Evolutionary conservation across 1,140 invertebrate genomes (phyloP), one percentile per base, ranked within the genome.

Genomic region (Halotydeus destructor): DNA sequence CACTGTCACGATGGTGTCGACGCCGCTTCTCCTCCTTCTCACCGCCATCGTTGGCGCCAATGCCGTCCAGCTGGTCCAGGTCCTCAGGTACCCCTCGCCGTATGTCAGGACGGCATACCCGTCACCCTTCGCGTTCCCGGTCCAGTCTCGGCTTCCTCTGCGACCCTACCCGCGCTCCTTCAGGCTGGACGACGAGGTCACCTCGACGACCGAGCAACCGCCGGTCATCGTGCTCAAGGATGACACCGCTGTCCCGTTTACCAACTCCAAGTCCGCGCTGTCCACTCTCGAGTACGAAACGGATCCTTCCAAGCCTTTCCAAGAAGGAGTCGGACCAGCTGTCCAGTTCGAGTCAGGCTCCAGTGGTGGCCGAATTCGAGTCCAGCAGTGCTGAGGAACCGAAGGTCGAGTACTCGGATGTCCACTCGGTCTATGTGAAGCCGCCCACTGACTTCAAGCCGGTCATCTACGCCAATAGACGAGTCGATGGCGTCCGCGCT

Each of bases 381-480:
- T 16, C 31, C 14, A 19, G 31, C 5, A 16, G 19, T 12, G 14
- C 31, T 22, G 18, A 23, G 5, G 39, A 41, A 9, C 18, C 33
- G 12, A 41, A 41, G 24, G 26, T 41, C 8, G 27, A 39, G 18
- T 28, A 22, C 11, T 25, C 19, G 24, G 41, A 47, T 25, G 14
- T 34, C 11, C 25, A 47, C 25, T 42, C 46, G 1, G 35, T 47
- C 21, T 49, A 48, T 31, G 45, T 49, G 5, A 33, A 50, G 27
- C 47, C 47, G 26, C 47, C 47, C 27, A 37, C 14, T 21, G 31
- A 48, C 21, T 49, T 49, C 34, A 28, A 49, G 25, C 47, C 47
- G 24, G 39, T 49, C 26, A 43, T 48, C 21, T 48, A 45, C 24
- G 38, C 43, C 23, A 32, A 41, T 24, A 27, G 25, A n/a, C 14